Evolutionary conservation across 2,888 invertebrate genomes (phyloP).

Genomic region (Sinohyriopsis cumingii): DNA sequence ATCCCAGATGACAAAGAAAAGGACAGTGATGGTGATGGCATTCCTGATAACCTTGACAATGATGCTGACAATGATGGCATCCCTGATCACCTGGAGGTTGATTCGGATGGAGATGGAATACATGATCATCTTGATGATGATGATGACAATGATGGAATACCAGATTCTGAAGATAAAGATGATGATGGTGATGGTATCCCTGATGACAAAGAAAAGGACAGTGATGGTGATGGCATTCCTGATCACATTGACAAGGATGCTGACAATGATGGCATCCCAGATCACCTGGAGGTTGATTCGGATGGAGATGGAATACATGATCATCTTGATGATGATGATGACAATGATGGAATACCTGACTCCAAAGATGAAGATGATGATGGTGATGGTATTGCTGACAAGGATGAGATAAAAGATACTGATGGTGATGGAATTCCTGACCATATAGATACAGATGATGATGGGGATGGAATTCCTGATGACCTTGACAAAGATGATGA

Average conservation of each 20-base stretch:
- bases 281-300: slow-evolving; percentile 48
- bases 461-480: slow-evolving; percentile 64
- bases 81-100: slow-evolving; percentile 49
- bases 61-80: slow-evolving; percentile 65
- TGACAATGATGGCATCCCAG: slow-evolving; percentile 62
- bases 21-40: slow-evolving; percentile 62
- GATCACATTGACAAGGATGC: slow-evolving; percentile 39
- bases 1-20: slow-evolving; percentile 48
- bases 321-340: slow-evolving; percentile 50
- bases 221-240: slow-evolving; percentile 48
- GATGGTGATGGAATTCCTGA: slow-evolving; percentile 59
- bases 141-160: slow-evolving; percentile 56
- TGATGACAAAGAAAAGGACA: slow-evolving; percentile 39
- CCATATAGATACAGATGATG: slow-evolving; percentile 39
- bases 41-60: slow-evolving; percentile 53
- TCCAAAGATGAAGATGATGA: slow-evolving; percentile 55
- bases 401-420: slow-evolving; percentile 26
- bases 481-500: slow-evolving; percentile 52
- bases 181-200: slow-evolving; percentile 53
- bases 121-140: slow-evolving; percentile 50
- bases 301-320: slow-evolving; percentile 62
- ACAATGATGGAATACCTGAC: slow-evolving; percentile 63
- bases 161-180: slow-evolving; percentile 40
- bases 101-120: slow-evolving; percentile 58
- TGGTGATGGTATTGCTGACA: slow-evolving; percentile 58